These are phyloP conservation scores for Cuculus canorus DNA, from an alignment of 2,797 vertebrate genomes.

Conservation along the genomic window DNA sequence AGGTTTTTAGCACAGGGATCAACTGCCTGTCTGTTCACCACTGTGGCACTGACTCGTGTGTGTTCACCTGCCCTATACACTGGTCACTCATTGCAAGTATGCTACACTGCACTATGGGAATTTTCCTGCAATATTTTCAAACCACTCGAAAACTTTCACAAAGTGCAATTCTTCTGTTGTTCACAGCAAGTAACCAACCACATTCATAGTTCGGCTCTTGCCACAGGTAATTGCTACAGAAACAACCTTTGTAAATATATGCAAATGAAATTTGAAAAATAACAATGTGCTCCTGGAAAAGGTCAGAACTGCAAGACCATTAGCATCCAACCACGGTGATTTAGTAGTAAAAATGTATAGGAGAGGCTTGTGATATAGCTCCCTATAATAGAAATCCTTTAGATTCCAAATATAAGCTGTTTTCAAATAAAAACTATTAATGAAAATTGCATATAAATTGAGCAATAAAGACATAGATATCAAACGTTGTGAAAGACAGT, in stretches of 20 bases:
- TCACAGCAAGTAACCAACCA: not conserved
- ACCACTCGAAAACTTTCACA: not conserved
- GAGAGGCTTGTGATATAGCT: not conserved
- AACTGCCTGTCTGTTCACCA: not conserved
- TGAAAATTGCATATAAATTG: not conserved
- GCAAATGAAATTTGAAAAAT: not conserved
- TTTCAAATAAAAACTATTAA: conserved; percentile 38
- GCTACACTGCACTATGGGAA: accelerated
- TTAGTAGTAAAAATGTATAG: not conserved
- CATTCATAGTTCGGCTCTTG: not conserved
- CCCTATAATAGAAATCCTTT: conserved; percentile 1
- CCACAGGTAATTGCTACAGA: not conserved
- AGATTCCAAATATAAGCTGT: not conserved
- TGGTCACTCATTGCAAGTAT: accelerated
- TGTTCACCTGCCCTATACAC: accelerated
- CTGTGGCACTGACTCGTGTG: not conserved
- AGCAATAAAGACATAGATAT: not conserved
- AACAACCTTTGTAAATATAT: not conserved
- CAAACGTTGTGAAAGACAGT: not conserved
- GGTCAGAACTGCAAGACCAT: not conserved
- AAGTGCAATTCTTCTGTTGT: not conserved
- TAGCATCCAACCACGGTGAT: not conserved
- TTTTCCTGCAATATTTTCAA: not conserved
- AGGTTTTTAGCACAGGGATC: not conserved
- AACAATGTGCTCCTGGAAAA: not conserved